Evolutionary conservation across 2,797 vertebrate genomes (phyloP).

Genomic region (Chrosomus eos): DNA sequence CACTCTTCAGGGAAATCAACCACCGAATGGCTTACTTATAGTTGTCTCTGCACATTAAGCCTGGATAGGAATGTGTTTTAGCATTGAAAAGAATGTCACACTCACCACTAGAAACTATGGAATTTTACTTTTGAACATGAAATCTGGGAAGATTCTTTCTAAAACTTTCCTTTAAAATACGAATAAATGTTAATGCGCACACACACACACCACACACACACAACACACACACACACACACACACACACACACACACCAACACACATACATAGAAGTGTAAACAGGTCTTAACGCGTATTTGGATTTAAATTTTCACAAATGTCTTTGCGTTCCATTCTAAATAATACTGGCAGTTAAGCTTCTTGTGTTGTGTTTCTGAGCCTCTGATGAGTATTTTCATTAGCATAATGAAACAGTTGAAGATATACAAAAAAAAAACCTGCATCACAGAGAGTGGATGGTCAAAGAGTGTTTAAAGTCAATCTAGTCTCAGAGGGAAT

Average conservation of each 20-base stretch:
- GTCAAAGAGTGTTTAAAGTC: constrained; percentile 41
- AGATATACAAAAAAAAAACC: constrained; percentile 49
- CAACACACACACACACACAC: no score
- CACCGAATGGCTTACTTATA: not conserved
- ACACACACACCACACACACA: not conserved
- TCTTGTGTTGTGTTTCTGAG: constrained; percentile 19
- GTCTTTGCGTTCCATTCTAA: not conserved
- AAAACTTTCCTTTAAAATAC: constrained; percentile 3
- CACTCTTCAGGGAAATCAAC: constrained; percentile 3
- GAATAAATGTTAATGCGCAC: not conserved
- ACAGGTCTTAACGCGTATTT: not conserved
- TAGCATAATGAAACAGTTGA: constrained; percentile 64
- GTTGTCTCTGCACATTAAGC: not conserved
- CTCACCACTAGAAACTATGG: not conserved
- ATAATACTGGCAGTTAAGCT: constrained; percentile 2
- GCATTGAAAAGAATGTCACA: no score
- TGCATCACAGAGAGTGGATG: constrained; percentile 20
- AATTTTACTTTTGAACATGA: not conserved
- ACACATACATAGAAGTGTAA: not conserved
- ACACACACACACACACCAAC: no score
- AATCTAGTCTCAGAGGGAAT: constrained; percentile 40
- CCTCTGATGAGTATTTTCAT: constrained; percentile 46
- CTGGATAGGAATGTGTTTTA: not conserved
- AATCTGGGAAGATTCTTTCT: not conserved
- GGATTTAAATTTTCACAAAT: not conserved